Conservation (phyloP, 2,113 vertebrate species). For the Megaceryle torquata region DNA sequence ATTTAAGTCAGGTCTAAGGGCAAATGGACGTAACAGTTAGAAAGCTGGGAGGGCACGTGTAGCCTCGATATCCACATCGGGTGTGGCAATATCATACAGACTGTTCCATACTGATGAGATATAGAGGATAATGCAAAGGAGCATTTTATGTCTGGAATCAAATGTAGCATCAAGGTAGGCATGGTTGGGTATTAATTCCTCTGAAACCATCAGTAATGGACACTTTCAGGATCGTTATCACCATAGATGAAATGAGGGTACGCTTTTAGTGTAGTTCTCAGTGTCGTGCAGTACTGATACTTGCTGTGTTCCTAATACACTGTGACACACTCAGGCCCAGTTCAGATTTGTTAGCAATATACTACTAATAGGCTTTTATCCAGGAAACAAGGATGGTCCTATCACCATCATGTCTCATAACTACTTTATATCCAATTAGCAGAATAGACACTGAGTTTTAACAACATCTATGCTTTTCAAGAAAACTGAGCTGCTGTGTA, state of each 20-base stretch:
- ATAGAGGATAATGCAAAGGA: background rate
- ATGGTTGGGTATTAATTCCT: background rate
- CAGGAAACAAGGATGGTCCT: background rate
- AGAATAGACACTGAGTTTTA: background rate
- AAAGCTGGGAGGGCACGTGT: background rate
- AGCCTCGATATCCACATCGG: background rate
- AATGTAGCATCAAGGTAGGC: background rate
- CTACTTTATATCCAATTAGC: background rate
- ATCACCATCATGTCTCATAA: background rate
- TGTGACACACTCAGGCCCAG: background rate
- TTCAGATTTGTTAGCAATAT: background rate
- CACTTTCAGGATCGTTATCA: background rate
- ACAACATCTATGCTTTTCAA: slow-evolving; percentile 13
- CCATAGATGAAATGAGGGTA: background rate
- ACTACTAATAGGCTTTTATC: background rate
- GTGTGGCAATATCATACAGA: background rate
- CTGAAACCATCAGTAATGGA: background rate
- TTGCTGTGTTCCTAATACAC: background rate
- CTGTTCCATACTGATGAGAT: background rate
- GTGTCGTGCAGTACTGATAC: background rate
- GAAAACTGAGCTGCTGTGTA: background rate
- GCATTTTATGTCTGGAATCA: background rate
- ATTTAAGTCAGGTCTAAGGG: background rate
- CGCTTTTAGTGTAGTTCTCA: background rate
- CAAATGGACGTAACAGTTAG: background rate